Percentiles rank a stretch among this genome's conserved stretches.
Conservation (phyloP, 92 coral and sea anemone species). For the Zoanthus sociatus region DNA sequence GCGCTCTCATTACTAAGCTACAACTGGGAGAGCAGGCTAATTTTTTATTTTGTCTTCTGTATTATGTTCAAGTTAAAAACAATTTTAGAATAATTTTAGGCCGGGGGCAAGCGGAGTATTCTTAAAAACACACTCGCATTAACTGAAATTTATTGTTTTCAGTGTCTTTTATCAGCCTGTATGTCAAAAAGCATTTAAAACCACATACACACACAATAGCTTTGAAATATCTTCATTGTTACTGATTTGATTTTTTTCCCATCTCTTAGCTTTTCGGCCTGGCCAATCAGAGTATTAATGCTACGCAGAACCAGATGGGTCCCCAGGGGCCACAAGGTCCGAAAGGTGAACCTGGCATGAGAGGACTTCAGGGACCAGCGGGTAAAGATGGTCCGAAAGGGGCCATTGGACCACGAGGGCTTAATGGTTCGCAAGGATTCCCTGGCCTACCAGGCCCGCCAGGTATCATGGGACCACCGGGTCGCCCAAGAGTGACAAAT, state of each 20-base stretch:
- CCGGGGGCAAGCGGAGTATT: too few relatives aligned
- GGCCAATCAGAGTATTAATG: neutral
- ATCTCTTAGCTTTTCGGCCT: slow-evolving; percentile 6
- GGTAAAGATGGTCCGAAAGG: slow-evolving; percentile 48
- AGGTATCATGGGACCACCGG: slow-evolving; percentile 38
- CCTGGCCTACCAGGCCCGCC: slow-evolving; percentile 27
- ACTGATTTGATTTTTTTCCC: neutral
- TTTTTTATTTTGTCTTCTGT: too few relatives aligned
- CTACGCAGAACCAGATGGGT: slow-evolving; percentile 25
- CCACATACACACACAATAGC: too few relatives aligned
- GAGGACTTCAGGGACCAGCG: slow-evolving; percentile 30
- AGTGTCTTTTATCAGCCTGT: too few relatives aligned
- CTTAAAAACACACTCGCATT: too few relatives aligned
- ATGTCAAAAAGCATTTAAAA: too few relatives aligned
- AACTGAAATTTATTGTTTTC: too few relatives aligned
- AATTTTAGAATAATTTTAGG: too few relatives aligned
- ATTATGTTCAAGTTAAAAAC: too few relatives aligned
- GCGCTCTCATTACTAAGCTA: too few relatives aligned
- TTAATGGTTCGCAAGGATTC: slow-evolving; percentile 39
- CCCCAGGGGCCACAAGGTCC: slow-evolving; percentile 40
- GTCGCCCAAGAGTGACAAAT: slow-evolving; percentile 5
- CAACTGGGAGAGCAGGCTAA: too few relatives aligned
- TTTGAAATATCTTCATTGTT: too few relatives aligned
- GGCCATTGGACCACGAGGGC: slow-evolving; percentile 38
- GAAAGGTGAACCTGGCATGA: slow-evolving; percentile 26